Conservation (phyloP, 2,888 invertebrate genomes). For the Aphidoletes aphidimyza region DNA sequence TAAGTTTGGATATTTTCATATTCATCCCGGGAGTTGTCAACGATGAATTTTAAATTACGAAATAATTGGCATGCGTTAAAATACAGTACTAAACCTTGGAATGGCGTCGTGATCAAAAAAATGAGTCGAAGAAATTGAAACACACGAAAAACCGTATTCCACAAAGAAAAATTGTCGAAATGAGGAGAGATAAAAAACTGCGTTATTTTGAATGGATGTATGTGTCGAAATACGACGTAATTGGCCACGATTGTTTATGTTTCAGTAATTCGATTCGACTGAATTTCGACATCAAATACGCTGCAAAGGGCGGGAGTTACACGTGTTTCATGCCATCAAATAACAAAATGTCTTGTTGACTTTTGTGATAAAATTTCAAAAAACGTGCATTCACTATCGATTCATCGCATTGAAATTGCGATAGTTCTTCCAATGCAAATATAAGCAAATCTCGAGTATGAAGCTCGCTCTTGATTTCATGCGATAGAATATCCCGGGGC, state of each 20-base stretch:
- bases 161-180: background rate
- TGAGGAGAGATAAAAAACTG: background rate
- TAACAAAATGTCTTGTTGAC: background rate
- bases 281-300: background rate
- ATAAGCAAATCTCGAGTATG: too few relatives aligned
- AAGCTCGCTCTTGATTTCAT: too few relatives aligned
- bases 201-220: background rate
- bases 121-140: background rate
- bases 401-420: background rate
- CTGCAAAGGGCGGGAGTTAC: background rate
- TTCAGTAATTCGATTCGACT: conserved; percentile 8
- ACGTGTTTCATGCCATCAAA: background rate
- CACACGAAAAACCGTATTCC: background rate
- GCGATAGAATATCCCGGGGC: too few relatives aligned
- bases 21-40: conserved; percentile 31
- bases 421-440: too few relatives aligned
- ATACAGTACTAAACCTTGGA: background rate
- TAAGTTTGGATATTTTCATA: background rate
- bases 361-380: conserved; percentile 6
- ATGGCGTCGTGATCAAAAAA: conserved; percentile 6
- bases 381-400: background rate
- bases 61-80: background rate
- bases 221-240: conserved; percentile 14
- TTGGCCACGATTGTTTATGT: conserved; percentile 13
- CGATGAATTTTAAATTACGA: conserved; percentile 32